phyloP scores from a whole-genome alignment of 2,797 vertebrate genomes.

The Sebastolobus alascanus region DNA sequence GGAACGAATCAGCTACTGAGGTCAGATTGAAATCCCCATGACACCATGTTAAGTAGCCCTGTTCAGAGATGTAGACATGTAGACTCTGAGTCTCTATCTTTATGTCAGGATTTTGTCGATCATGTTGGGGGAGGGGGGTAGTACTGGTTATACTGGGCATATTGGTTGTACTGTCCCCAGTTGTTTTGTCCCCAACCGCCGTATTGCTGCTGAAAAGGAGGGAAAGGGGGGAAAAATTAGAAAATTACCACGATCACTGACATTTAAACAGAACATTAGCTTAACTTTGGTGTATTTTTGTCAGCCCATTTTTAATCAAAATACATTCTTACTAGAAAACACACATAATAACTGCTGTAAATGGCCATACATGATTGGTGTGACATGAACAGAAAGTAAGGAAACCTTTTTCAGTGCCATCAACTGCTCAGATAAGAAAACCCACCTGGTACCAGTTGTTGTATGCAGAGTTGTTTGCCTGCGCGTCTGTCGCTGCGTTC shows the following conservation, averaged over 20 bases:
- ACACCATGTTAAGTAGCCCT: conserved; percentile 40
- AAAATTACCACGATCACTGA: neutral
- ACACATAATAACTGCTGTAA: neutral
- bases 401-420: neutral
- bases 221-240: rapidly evolving
- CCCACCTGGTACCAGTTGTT: conserved; percentile 99
- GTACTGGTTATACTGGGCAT: conserved; percentile 94
- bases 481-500: conserved; percentile 88
- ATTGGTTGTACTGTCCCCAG: conserved; percentile 91
- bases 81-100: conserved; percentile 57
- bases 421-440: neutral
- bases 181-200: conserved; percentile 92
- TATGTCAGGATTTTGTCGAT: conserved; percentile 65
- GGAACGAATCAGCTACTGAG: conserved; percentile 33
- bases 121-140: conserved; percentile 96
- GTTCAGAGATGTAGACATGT: conserved; percentile 47
- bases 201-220: conserved; percentile 85
- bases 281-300: neutral
- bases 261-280: neutral
- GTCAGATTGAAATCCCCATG: conserved; percentile 47
- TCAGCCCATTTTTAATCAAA: neutral
- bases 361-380: neutral
- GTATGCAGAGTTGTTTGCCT: conserved; percentile 91
- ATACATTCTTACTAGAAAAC: neutral
- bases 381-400: neutral